Conservation (phyloP, 2,113 vertebrate genomes). For the Podocnemis expansa region DNA sequence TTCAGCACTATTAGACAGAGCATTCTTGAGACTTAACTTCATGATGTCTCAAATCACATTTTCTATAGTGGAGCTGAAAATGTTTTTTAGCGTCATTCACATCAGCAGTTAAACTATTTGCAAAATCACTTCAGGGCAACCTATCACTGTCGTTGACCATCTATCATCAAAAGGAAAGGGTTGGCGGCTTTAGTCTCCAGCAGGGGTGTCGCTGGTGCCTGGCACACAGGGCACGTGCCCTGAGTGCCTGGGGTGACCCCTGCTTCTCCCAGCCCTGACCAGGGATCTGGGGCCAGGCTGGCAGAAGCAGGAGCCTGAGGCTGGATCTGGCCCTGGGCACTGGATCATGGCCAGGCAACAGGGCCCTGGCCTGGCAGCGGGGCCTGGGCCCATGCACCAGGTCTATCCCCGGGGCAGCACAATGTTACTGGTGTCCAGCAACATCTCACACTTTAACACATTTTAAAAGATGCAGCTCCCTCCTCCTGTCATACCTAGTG, state of each 20-base stretch:
- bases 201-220: too few relatives aligned
- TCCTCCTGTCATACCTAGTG: neutral
- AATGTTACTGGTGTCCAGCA: too few relatives aligned
- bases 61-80: neutral
- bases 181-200: neutral
- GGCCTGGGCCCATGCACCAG: too few relatives aligned
- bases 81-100: neutral
- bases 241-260: too few relatives aligned
- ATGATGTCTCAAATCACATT: neutral
- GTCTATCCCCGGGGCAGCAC: too few relatives aligned
- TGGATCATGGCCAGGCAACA: too few relatives aligned
- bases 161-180: accelerated
- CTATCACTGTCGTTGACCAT: neutral
- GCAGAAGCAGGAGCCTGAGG: too few relatives aligned
- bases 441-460: neutral
- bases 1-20: neutral
- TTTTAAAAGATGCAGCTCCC: neutral
- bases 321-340: too few relatives aligned
- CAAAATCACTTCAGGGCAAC: neutral
- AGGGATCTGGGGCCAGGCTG: too few relatives aligned
- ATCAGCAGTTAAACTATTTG: neutral
- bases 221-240: too few relatives aligned
- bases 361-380: too few relatives aligned
- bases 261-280: too few relatives aligned
- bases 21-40: neutral